These are phyloP conservation scores for Hormiphora californensis DNA, from an alignment of 37 sponge, comb jelly and placozoan species.

Conservation along the genomic window DNA sequence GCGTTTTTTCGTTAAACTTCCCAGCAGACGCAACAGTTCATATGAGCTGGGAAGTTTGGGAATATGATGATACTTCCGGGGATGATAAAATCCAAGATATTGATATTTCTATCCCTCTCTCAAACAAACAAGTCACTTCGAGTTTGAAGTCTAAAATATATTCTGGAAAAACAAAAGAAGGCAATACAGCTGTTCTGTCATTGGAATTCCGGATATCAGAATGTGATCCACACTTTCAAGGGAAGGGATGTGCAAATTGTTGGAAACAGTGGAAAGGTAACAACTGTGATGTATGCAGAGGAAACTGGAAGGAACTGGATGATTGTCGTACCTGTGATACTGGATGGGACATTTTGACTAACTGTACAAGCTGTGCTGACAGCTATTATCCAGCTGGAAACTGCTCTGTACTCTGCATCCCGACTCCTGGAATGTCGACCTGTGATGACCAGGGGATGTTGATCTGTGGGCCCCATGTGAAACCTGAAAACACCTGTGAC, in stretches of 20 bases:
- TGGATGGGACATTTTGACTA: too few relatives aligned
- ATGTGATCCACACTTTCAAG: not conserved
- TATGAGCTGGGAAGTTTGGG: not conserved
- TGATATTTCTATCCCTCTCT: too few relatives aligned
- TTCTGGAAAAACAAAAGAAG: not conserved
- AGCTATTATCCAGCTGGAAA: not conserved
- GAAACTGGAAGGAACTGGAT: not conserved
- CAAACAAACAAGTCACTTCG: too few relatives aligned
- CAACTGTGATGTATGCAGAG: constrained; percentile 3
- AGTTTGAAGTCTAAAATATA: too few relatives aligned
- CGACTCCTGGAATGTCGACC: not conserved
- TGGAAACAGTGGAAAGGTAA: not conserved
- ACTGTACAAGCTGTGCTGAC: not conserved
- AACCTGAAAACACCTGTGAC: too few relatives aligned
- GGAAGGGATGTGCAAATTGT: not conserved
- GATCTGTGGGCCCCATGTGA: too few relatives aligned
- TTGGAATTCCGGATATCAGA: not conserved
- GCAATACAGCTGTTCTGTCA: not conserved
- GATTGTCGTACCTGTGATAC: too few relatives aligned
- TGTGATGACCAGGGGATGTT: not conserved
- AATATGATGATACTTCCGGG: not conserved
- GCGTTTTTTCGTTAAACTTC: not conserved
- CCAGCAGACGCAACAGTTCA: not conserved
- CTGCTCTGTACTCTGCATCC: not conserved
- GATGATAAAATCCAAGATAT: not conserved